Base-by-base conservation (phyloP, 2,888 invertebrate species). In the Ischnura elegans region DNA sequence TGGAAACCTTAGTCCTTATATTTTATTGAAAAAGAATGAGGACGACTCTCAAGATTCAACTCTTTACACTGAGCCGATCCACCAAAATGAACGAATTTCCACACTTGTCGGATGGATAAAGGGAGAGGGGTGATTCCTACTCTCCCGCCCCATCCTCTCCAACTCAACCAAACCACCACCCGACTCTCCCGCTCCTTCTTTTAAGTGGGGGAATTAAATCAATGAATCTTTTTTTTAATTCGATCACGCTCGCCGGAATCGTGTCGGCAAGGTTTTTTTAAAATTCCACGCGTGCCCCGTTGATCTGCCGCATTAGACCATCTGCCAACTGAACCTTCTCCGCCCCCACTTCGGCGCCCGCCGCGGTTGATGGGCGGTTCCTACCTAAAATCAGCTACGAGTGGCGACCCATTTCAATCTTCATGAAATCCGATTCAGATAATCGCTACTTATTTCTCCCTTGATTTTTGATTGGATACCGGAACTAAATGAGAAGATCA, bases 151-250 rank as follows among this genome's bases (percentile, higher is more conserved):
- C 66, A 8, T 6, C 29, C 66, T 29, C 66, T 0, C 25, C n/a
- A n/a, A n/a, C 0, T 21, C 16, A 6, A 1, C 61, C 61, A 6
- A 4, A 8, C 61, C 66, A n/a, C 29, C 29, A 21, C 66, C n/a
- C 66, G 8, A 4, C 66, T 13, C 66, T 10, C 76, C 25, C 61
- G 61, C 61, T 61, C 25, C n/a, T n/a, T 25, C 61, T 3, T 4
- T 36, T 6, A 10, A 42, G 61, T 66, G 90, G 66, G 43, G 90
- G 90, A 90, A 61, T 90, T 90, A 90, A 61, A 90, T 90, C 90
- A 61, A 90, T 90, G 61, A 61, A 61, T 90, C 55, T 90, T 90
- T 90, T 90, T 90, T 90, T 90, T 90, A 90, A 90, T 66, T 90
- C 90, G 90, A 90, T 90, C 61, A 90, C 43, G 42, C 61, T 43